Base-by-base conservation (phyloP, 2,113 vertebrate species). In the Oenanthe melanoleuca region DNA sequence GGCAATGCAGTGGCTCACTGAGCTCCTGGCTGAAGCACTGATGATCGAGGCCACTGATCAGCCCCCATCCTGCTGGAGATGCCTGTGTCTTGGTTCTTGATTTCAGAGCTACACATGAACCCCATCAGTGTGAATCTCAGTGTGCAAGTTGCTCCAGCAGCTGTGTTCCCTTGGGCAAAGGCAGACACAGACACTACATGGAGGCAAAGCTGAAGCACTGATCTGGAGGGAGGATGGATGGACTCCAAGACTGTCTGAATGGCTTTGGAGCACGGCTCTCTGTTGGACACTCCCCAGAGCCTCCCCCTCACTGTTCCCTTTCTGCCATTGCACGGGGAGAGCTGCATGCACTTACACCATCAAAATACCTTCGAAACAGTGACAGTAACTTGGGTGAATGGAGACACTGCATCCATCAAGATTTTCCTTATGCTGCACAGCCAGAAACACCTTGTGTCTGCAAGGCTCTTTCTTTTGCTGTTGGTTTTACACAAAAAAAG, bases 1-100 rank as follows among this genome's bases (percentile, higher is more conserved):
- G 47, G n/a, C n/a, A 47, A 61, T 0, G 5, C 3, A 7, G 57
- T 0, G 0, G 44, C 64, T 80, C 56, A 44, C 2, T 9, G 34
- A 61, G 42, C 44, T 95, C 49, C 70, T 75, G 82, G 74, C 34
- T 29, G 38, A 94, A n/a, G 42, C 20, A 53, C 9, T 9, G 29
- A 34, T 38, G 37, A 19, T 24, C 8, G 37, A 84, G 50, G 33
- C 19, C 22, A 31, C 69, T 55, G 18, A 22, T 40, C 52, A 37
- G 49, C 45, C 19, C 34, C 52, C n/a, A 45, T 18, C 37, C 44
- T 2, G 8, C 67, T 44, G 55, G 40, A 40, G 53, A 49, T 34
- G 73, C n/a, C 34, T n/a, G 71, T 9, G 42, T 52, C 45, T 66
- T 42, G 25, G 67, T 34, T 86, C 72, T 61, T 70, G 77, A 24